Percentiles rank a stretch among this genome's conserved stretches.
Evolutionary conservation across 2,797 vertebrate genomes (phyloP).

Genomic region (Chromis chromis): DNA sequence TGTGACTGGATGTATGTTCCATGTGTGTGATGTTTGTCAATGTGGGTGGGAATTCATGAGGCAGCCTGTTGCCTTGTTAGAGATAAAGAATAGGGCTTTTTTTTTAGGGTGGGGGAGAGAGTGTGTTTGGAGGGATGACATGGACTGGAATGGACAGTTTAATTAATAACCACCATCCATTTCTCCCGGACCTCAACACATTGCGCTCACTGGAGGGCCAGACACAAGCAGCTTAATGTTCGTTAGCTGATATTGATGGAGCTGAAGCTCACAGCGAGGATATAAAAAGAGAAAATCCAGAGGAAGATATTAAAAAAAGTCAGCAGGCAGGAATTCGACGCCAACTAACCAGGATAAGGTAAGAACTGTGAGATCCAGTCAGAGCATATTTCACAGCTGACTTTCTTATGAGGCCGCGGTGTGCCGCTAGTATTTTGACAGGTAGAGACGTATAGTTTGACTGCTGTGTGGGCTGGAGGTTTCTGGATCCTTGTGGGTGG

Average conservation of each 20-base stretch:
- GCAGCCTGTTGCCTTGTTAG: constrained; percentile 63
- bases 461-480: constrained; percentile 55
- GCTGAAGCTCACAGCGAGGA: constrained; percentile 46
- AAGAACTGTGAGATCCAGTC: constrained; percentile 41
- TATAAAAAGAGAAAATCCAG: constrained; percentile 16
- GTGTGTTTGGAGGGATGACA: constrained; percentile 55
- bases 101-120: constrained; percentile 1
- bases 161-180: constrained; percentile 89
- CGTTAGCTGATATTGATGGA: constrained; percentile 71
- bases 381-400: constrained; percentile 28
- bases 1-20: constrained; percentile 38
- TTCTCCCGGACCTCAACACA: constrained; percentile 82
- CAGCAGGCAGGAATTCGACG: constrained; percentile 30
- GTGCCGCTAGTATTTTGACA: constrained; percentile 20
- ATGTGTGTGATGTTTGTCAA: constrained; percentile 47
- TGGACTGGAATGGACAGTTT: constrained; percentile 82
- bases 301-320: constrained; percentile 16
- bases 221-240: constrained; percentile 60
- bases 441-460: constrained; percentile 7
- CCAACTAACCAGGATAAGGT: constrained; percentile 54
- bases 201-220: constrained; percentile 58
- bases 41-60: constrained; percentile 67
- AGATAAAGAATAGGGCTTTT: constrained; percentile 67
- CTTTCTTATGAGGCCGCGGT: constrained; percentile 22
- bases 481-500: constrained; percentile 61